Evolutionary conservation across 2,113 vertebrate species (phyloP).

Genomic region (Lamprotornis superbus): DNA sequence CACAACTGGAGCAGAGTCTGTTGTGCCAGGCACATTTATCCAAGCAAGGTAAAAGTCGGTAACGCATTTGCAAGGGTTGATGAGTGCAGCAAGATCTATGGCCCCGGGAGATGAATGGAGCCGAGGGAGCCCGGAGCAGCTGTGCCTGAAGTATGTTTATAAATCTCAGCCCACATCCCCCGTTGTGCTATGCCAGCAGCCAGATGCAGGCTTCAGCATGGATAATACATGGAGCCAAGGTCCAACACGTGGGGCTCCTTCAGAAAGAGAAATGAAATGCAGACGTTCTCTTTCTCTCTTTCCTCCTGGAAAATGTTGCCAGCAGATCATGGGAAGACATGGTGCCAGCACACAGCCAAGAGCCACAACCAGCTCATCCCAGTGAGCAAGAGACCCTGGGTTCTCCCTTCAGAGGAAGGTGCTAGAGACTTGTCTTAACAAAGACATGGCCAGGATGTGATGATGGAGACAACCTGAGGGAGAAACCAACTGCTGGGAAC

Average conservation of each 20-base stretch:
- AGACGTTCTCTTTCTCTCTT: not conserved
- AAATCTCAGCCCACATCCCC: conserved; percentile 16
- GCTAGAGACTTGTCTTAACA: not conserved
- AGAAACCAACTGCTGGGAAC: not conserved
- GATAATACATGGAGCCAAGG: not conserved
- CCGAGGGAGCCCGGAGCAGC: conserved; percentile 16
- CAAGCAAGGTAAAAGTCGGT: not conserved
- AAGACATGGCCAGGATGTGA: fast-evolving
- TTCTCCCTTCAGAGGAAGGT: not conserved
- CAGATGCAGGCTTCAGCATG: conserved; percentile 11
- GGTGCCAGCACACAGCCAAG: fast-evolving
- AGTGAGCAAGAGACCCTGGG: not conserved
- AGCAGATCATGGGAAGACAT: not conserved
- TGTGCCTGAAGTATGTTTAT: conserved; percentile 47
- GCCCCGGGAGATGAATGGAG: conserved; percentile 14
- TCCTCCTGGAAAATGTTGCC: not conserved
- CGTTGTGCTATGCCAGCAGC: conserved; percentile 16
- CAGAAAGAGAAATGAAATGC: not conserved
- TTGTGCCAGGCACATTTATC: not conserved
- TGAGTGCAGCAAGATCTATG: not conserved
- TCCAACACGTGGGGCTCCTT: not conserved
- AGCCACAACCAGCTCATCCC: not conserved
- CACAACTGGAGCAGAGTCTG: not conserved
- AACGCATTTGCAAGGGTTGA: conserved; percentile 9
- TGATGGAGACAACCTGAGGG: fast-evolving